Base-by-base conservation (phyloP, 2,797 vertebrate genomes). In the Avahi laniger region DNA sequence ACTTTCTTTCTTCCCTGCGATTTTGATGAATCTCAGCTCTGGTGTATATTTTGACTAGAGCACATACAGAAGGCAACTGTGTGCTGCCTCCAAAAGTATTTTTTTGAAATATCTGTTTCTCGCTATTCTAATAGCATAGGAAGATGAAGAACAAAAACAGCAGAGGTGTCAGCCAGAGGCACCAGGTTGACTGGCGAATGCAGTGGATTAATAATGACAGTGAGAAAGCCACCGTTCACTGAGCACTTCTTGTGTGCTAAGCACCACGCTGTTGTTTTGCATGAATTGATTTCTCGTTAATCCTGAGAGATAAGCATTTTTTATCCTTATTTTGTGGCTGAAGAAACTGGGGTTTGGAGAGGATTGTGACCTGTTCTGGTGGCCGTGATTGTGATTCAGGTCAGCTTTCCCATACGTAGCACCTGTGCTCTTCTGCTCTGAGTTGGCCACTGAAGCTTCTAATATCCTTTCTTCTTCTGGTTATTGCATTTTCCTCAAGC, bases 191-290 rank as follows among this genome's bases (percentile, higher is more conserved):
- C 18, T 26, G 12, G 65, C 15, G 41, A 48, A 61, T 1, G 5
- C 7, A 0, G n/a, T n/a, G 15, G 33, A 6, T 80, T 65, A 35
- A 26, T 18, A 33, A 24, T 8, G 52, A 6, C 48, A 30, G 2
- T 2, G 65, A 72, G 87, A 54, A 35, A 70, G 59, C 33, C 15
- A 2, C 57, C 1, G 0, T 0, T 24, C 8, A 12, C 7, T 14
- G 63, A 82, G 50, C 8, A 8, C 38, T 57, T 86, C 9, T n/a
- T 48, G 7, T 15, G 2, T 14, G 5, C 14, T 26, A 2, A 70
- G 52, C 57, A 24, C 57, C 0, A 0, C 35, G 30, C 41, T 46
- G 12, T 15, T 46, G 15, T 59, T 84, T 28, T 28, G 17, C 4
- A 9, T 41, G 10, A 84, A 33, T 20, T 5, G 17, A 9, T 69